These are phyloP conservation scores for Rousettus madagascariensis DNA, from an alignment of 2,797 vertebrate species.

Conservation along the genomic window DNA sequence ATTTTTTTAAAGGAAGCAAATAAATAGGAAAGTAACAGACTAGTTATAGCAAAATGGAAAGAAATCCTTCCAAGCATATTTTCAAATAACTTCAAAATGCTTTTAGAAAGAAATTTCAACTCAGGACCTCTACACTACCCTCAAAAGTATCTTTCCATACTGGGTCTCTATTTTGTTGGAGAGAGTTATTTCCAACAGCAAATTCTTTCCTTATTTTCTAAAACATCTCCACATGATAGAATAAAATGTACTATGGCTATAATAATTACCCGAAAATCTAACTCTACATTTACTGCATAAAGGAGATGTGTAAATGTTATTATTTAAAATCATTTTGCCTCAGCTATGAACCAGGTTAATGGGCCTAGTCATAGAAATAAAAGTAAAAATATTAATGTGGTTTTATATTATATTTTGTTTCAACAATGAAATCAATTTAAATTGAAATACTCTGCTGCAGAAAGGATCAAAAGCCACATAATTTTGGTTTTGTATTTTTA, in stretches of 20 bases:
- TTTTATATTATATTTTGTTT: background rate
- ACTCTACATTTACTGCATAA: background rate
- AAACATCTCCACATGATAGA: background rate
- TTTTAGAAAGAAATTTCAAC: background rate
- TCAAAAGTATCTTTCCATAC: background rate
- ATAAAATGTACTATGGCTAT: background rate
- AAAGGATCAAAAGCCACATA: background rate
- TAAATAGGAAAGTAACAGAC: background rate
- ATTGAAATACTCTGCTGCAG: background rate
- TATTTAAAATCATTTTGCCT: slow-evolving; percentile 15
- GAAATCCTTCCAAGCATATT: background rate
- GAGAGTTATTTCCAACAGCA: background rate
- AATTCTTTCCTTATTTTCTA: slow-evolving; percentile 1
- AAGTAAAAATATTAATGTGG: slow-evolving; percentile 2
- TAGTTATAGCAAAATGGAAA: slow-evolving; percentile 10
- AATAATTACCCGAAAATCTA: background rate
- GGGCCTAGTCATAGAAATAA: background rate
- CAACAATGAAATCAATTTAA: background rate
- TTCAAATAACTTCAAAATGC: background rate
- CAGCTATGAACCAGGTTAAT: background rate
- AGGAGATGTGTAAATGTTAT: background rate
- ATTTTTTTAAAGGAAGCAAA: background rate
- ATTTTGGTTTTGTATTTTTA: background rate
- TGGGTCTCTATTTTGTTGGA: background rate
- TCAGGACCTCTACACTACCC: background rate